Percentiles rank a stretch among this genome's conserved stretches.
These are phyloP conservation scores for Psittacula echo DNA, from an alignment of 2,797 vertebrate genomes.

Conservation along the genomic window DNA sequence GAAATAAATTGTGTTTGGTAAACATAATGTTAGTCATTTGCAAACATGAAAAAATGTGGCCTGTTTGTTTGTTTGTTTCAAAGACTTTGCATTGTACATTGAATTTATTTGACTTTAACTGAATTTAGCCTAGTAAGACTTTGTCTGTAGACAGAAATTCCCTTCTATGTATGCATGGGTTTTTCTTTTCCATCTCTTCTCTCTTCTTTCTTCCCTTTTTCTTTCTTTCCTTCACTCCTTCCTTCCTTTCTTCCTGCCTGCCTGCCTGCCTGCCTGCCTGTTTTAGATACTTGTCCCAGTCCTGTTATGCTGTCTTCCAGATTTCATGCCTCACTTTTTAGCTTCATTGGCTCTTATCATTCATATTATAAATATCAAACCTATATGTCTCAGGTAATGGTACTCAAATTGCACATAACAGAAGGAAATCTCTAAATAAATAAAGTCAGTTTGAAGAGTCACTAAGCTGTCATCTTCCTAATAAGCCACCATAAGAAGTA, in stretches of 20 bases:
- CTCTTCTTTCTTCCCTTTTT: no score
- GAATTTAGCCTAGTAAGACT: not conserved
- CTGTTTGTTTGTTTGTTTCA: conserved; percentile 7
- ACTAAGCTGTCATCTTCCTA: not conserved
- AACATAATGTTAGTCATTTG: conserved; percentile 58
- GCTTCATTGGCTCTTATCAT: not conserved
- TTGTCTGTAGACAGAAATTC: not conserved
- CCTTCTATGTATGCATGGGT: accelerated
- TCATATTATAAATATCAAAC: not conserved
- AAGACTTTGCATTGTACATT: not conserved
- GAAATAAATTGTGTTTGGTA: conserved; percentile 63
- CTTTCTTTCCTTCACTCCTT: no score
- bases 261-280: not conserved
- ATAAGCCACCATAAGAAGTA: not conserved
- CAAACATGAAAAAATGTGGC: conserved; percentile 33
- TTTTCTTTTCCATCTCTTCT: not conserved
- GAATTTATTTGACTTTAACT: conserved; percentile 35
- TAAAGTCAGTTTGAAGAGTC: not conserved
- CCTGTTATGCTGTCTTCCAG: not conserved
- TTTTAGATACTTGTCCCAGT: not conserved
- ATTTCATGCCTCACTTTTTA: not conserved
- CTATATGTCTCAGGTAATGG: not conserved
- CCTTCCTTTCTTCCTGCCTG: not conserved
- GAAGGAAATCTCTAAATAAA: not conserved
- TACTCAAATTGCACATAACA: not conserved